Base-by-base conservation (phyloP, 2,888 invertebrate species). In the Phyllotreta striolata region DNA sequence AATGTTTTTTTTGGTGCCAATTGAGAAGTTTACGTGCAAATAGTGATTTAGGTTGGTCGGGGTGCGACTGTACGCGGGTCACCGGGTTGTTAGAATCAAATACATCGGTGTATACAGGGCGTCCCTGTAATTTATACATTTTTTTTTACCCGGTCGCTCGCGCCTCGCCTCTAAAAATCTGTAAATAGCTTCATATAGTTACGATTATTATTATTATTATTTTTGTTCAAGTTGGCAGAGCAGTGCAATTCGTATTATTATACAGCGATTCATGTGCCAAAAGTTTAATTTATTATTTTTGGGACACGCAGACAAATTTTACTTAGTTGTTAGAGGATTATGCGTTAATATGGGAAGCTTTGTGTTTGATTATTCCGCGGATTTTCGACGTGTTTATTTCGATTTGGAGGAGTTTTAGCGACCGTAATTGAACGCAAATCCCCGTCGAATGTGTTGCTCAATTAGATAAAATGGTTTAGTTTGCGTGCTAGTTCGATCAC, bases 211-310 rank as follows among this genome's bases (percentile, higher is more conserved):
- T 24, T 24, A 1, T n/a, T n/a, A n/a, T n/a, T n/a, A n/a, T n/a
- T 24, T 4, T 24, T 24, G 24, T 63, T 64, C 64, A 66, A 67
- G 62, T 67, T 67, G 64, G 55, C 54, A 67, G 61, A 68, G 51
- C 67, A 72, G 70, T 70, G 69, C 67, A 72, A 70, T 69, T 66
- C 49, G 65, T 68, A 70, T 72, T 60, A 43, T 52, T 60, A 24
- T 60, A 54, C 61, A 63, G 64, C 63, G 58, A 64, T 62, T 58
- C 66, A 74, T 70, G 74, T 74, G 74, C 74, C 74, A 74, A 74
- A 73, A 64, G 62, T 65, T 62, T 63, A 67, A 52, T 65, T 63
- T 66, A 66, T 67, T 67, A 62, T 64, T 49, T 65, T 69, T 62
- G 65, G 62, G 24, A 24, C 24, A 65, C 67, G 66, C 66, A 59